Base-by-base conservation (phyloP, 2,797 vertebrate genomes). In the Gambusia yucatana region DNA sequence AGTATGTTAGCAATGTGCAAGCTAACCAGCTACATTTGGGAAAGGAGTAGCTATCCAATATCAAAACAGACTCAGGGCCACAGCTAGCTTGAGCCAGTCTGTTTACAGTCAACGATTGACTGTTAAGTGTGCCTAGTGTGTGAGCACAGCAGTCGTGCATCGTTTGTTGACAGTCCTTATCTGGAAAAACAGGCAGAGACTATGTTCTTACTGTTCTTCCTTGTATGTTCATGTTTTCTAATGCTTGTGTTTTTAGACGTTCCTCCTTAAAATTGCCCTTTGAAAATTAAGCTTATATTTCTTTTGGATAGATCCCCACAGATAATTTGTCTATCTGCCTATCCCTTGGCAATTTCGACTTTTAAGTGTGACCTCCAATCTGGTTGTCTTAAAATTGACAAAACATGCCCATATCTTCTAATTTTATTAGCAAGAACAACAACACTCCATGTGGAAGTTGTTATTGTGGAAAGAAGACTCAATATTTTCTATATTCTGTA, bases 11-110 rank as follows among this genome's bases (percentile, higher is more conserved):
- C 67, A 71, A n/a, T 28, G 22, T 43, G 41, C 4, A 7, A 76
- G 84, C 87, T 87, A 87, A 82, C 71, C 41, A 83, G 85, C 80
- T 63, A 50, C 50, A 75, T 77, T 52, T 67, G 75, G 81, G 90
- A 86, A 92, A 87, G 82, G 84, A 90, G 79, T 82, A 74, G 41
- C 46, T 55, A 13, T 77, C 14, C 74, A n/a, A 79, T 78, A 76
- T 76, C 16, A 78, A 76, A 90, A 79, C 39, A 36, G 25, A 87
- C 33, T 6, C 1, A 50, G 2, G 4, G 25, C 17, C 13, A 9
- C 39, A 75, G 69, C 41, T 73, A 39, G 79, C 2, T 28, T 1
- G 9, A 65, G 28, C 4, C 13, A 25, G 1, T 30, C 57, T 87
- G 80, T 90, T 87, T 77, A 85, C 73, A 78, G 84, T 83, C 74